These are phyloP conservation scores for Venustoraphidia nigricollis DNA, from an alignment of 2,888 invertebrate species.

Conservation along the genomic window DNA sequence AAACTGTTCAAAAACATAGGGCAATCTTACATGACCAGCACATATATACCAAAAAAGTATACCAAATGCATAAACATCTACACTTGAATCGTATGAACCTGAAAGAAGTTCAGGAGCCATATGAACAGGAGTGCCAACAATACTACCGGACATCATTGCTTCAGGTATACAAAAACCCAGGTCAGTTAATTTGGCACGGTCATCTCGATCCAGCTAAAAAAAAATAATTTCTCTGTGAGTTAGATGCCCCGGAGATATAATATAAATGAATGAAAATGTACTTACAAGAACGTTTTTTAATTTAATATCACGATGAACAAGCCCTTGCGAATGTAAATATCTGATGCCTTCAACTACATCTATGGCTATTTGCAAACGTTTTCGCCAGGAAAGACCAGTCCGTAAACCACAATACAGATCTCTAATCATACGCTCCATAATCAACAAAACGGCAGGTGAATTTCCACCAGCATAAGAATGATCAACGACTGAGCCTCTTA, in stretches of 20 bases:
- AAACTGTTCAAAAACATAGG: conserved; percentile 66
- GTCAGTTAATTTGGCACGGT: conserved; percentile 71
- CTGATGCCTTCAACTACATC: conserved; percentile 80
- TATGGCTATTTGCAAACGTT: conserved; percentile 53
- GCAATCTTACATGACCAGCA: conserved; percentile 64
- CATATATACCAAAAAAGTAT: conserved; percentile 84
- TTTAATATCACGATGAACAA: conserved; percentile 81
- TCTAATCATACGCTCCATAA: conserved; percentile 56
- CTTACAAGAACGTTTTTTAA: conserved; percentile 71
- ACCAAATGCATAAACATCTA: conserved; percentile 83
- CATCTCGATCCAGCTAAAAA: conserved; percentile 43
- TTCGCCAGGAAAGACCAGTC: conserved; percentile 45
- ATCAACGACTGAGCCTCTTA: conserved; percentile 70
- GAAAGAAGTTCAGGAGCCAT: conserved; percentile 81
- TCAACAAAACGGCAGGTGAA: conserved; percentile 60
- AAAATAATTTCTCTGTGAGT: background rate
- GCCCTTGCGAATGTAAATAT: conserved; percentile 74
- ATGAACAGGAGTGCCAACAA: conserved; percentile 79
- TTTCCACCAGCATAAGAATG: conserved; percentile 54
- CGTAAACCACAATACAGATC: conserved; percentile 68
- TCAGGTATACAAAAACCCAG: conserved; percentile 82
- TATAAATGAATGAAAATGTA: conserved; percentile 7
- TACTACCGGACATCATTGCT: conserved; percentile 79
- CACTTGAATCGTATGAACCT: conserved; percentile 66
- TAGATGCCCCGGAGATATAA: conserved; percentile 2